A percentile compares a stretch with the other conserved stretches of the same genome.
These are phyloP conservation scores for Corythoichthys haematopterus DNA, from an alignment of 2,113 vertebrate species.

Conservation along the genomic window DNA sequence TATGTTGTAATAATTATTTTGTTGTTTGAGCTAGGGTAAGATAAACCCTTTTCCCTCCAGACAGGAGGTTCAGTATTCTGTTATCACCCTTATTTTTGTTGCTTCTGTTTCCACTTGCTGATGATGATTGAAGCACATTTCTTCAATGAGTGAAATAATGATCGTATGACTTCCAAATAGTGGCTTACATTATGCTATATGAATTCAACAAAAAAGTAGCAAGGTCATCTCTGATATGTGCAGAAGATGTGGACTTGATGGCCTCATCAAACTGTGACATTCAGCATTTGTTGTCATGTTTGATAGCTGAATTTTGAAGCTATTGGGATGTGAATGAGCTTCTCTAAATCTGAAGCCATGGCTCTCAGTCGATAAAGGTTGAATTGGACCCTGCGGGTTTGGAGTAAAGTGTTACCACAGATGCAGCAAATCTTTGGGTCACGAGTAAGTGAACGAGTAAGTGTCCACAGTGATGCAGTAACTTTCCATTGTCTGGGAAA, in stretches of 20 bases:
- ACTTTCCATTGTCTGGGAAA: background rate
- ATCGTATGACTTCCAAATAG: too few relatives aligned
- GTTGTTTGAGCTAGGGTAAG: background rate
- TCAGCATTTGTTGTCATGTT: background rate
- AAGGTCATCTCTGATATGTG: background rate
- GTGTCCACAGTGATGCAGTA: background rate
- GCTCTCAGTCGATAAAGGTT: background rate
- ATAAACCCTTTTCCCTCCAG: background rate
- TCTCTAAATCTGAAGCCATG: background rate
- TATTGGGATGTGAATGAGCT: background rate
- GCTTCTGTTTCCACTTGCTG: background rate
- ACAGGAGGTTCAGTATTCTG: background rate
- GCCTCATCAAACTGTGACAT: background rate
- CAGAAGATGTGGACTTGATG: background rate
- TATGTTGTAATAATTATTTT: background rate
- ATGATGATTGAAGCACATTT: background rate
- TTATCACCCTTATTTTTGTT: background rate
- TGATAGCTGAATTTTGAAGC: background rate
- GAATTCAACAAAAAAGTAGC: background rate
- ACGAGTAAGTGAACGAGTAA: background rate
- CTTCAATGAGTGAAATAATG: background rate
- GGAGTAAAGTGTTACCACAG: background rate
- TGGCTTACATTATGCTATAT: background rate
- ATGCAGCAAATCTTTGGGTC: background rate
- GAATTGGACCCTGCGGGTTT: background rate